These are phyloP conservation scores for Drosophila carrolli DNA, from an alignment of 1,140 invertebrate genomes.

Conservation along the genomic window DNA sequence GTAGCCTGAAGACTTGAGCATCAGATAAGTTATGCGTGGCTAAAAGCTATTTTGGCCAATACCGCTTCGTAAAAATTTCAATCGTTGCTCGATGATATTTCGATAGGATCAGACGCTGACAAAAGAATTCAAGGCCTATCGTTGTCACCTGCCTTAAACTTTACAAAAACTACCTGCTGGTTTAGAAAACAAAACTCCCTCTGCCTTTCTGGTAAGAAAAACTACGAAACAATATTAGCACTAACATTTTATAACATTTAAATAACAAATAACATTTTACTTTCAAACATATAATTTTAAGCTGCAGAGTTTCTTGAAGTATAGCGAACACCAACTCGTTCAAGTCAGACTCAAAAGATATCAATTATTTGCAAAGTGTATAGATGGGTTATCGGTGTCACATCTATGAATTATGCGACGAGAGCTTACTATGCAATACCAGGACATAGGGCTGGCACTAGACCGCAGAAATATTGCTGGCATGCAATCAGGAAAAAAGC, in stretches of 20 bases:
- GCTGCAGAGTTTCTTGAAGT: constrained; percentile 9
- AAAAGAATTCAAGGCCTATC: constrained; percentile 22
- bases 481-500: constrained; percentile 50
- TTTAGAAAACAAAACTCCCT: neutral
- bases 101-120: constrained; percentile 22
- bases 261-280: neutral
- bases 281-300: neutral
- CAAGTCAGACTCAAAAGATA: constrained; percentile 21
- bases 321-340: constrained; percentile 10
- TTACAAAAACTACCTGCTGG: neutral
- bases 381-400: constrained; percentile 48
- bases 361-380: constrained; percentile 11
- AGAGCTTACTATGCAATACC: constrained; percentile 1
- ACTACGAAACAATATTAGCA: neutral
- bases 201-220: neutral
- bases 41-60: constrained; percentile 27
- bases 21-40: constrained; percentile 43
- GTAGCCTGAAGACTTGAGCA: constrained; percentile 39
- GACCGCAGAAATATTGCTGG: constrained; percentile 51
- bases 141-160: constrained; percentile 3
- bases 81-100: constrained; percentile 32
- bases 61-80: constrained; percentile 34
- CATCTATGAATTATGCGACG: constrained; percentile 50
- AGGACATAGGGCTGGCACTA: constrained; percentile 14
- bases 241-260: too few species aligned